Evolutionary conservation across 2,113 vertebrate genomes (phyloP).

Genomic region (Sylvilagus bachmani): DNA sequence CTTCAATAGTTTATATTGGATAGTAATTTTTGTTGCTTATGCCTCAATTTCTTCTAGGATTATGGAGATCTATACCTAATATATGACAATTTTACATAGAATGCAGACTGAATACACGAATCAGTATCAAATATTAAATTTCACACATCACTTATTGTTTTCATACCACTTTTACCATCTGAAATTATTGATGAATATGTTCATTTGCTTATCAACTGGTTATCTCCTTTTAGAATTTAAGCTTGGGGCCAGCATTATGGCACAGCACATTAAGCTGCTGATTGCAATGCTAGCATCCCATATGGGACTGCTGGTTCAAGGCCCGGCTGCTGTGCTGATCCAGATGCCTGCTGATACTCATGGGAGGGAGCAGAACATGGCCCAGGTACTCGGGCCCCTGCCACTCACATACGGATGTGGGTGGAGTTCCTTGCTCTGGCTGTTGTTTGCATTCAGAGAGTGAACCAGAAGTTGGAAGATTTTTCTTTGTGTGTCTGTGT

Average conservation of each 20-base stretch:
- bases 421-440: no score
- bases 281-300: no score
- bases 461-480: no score
- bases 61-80: neutral
- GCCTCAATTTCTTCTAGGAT: constrained; percentile 33
- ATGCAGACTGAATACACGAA: neutral
- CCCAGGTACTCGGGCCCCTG: no score
- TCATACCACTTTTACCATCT: neutral
- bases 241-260: neutral
- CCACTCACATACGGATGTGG: no score
- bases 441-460: no score
- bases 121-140: neutral
- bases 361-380: no score
- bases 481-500: no score
- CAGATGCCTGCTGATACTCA: no score
- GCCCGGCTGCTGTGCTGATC: no score
- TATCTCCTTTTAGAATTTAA: constrained; percentile 17
- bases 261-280: no score
- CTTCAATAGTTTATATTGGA: neutral
- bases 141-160: neutral
- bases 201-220: neutral
- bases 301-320: no score
- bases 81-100: constrained; percentile 13
- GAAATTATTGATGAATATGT: constrained; percentile 33
- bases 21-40: constrained; percentile 55